Percentiles rank a stretch among this genome's conserved stretches.
These are phyloP conservation scores for Meriones unguiculatus DNA, from an alignment of 2,113 vertebrate species.

Conservation along the genomic window DNA sequence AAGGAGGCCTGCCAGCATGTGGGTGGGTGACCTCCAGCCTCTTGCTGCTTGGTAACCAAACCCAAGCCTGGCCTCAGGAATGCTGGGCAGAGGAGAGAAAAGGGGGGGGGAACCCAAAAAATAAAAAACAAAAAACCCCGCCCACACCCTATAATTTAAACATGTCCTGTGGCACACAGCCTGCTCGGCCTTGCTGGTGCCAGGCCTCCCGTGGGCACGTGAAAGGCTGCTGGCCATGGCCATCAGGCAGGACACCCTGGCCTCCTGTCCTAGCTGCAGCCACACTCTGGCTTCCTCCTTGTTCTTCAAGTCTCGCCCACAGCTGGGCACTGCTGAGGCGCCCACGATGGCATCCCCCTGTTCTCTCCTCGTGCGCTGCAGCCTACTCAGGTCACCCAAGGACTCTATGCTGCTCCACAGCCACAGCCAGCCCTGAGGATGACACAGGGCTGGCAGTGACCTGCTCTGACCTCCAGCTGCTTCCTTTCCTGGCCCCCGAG, in stretches of 20 bases:
- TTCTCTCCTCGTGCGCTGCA: accelerated
- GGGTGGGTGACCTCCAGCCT: conserved; percentile 84
- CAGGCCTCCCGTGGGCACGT: not conserved
- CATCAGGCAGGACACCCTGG: accelerated
- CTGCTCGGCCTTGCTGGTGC: not conserved
- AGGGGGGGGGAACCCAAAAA: too few relatives aligned
- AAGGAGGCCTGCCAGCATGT: conserved; percentile 76
- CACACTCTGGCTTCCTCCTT: not conserved
- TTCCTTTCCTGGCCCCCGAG: not conserved
- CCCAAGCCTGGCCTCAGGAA: conserved; percentile 84
- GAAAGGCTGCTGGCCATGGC: not conserved
- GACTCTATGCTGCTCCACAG: not conserved
- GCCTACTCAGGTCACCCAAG: not conserved
- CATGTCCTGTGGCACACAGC: conserved; percentile 51
- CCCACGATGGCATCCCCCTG: accelerated
- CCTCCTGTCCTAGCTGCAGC: accelerated
- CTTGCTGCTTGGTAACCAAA: conserved; percentile 83
- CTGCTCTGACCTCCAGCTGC: not conserved
- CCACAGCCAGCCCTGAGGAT: not conserved
- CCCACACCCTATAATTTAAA: conserved; percentile 61
- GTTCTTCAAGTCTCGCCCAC: accelerated
- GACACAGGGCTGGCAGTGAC: not conserved
- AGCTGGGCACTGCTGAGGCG: accelerated
- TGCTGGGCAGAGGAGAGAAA: conserved; percentile 75
- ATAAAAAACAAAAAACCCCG: too few relatives aligned